Evolutionary conservation across 2,113 vertebrate species (phyloP).

Genomic region (Siniperca knerii): DNA sequence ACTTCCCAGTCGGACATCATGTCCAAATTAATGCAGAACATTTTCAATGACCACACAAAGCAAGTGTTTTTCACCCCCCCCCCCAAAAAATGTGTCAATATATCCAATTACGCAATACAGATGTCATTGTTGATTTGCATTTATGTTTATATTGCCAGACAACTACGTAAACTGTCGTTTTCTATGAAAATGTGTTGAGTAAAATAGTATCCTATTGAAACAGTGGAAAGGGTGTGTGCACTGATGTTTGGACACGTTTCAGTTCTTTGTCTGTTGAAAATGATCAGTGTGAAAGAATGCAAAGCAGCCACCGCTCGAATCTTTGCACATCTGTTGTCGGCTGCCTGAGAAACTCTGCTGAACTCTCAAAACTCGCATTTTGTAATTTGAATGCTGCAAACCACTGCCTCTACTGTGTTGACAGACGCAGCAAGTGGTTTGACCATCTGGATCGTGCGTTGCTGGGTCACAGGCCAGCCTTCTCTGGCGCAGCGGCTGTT

Average conservation of each 20-base stretch:
- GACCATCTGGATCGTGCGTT: too few relatives aligned
- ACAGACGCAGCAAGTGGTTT: too few relatives aligned
- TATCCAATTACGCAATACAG: neutral
- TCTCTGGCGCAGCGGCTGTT: too few relatives aligned
- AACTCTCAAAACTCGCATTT: neutral
- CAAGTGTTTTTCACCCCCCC: neutral
- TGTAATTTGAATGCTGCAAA: constrained; percentile 23
- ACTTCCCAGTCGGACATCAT: neutral
- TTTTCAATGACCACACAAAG: neutral
- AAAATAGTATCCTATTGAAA: neutral
- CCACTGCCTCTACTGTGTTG: neutral
- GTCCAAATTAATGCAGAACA: neutral
- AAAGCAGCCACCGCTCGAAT: constrained; percentile 3
- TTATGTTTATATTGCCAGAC: neutral
- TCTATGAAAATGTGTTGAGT: neutral
- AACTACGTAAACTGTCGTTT: too few relatives aligned
- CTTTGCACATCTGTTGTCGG: constrained; percentile 7
- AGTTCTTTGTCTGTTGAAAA: neutral
- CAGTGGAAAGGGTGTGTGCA: neutral
- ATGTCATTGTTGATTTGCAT: neutral
- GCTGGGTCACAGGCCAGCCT: too few relatives aligned
- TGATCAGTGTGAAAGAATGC: constrained; percentile 22
- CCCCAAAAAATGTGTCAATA: neutral
- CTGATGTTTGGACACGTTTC: neutral
- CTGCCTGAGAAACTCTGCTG: constrained; percentile 2